Evolutionary conservation across 2,113 vertebrate genomes (phyloP).

Genomic region (Megalops atlanticus): DNA sequence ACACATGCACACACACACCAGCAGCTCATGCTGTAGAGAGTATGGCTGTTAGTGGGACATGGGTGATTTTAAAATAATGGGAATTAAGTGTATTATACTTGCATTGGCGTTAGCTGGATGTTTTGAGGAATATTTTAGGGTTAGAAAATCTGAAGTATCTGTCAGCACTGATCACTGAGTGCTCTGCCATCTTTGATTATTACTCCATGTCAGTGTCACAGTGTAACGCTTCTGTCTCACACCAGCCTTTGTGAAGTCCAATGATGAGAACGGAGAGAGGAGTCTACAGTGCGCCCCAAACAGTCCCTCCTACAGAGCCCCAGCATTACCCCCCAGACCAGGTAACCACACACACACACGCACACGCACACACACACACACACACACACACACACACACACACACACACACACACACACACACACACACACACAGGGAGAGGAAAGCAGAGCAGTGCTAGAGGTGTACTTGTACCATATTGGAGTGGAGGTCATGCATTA

Average conservation of each 20-base stretch:
- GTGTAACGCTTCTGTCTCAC: conserved; percentile 10
- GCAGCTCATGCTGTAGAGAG: too few relatives aligned
- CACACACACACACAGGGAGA: not conserved
- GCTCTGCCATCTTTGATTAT: too few relatives aligned
- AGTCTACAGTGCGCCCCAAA: conserved; percentile 69
- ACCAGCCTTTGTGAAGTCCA: conserved; percentile 75
- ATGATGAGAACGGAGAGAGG: conserved; percentile 77
- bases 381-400: not conserved
- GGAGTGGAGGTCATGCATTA: too few relatives aligned
- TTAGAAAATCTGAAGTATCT: too few relatives aligned
- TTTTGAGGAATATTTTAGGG: too few relatives aligned
- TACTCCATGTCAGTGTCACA: not conserved
- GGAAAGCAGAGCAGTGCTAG: too few relatives aligned
- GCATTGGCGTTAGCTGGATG: too few relatives aligned
- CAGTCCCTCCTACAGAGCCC: conserved; percentile 59
- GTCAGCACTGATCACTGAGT: too few relatives aligned
- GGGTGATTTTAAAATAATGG: too few relatives aligned
- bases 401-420: not conserved
- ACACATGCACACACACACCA: not conserved
- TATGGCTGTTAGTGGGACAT: conserved; percentile 74
- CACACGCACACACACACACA: not conserved
- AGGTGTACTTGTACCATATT: too few relatives aligned
- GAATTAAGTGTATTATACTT: too few relatives aligned
- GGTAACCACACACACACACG: conserved; percentile 50
- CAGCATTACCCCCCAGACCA: conserved; percentile 70